These are phyloP conservation scores for Alentia gelatinosa DNA, from an alignment of 2,888 invertebrate species.

Conservation along the genomic window DNA sequence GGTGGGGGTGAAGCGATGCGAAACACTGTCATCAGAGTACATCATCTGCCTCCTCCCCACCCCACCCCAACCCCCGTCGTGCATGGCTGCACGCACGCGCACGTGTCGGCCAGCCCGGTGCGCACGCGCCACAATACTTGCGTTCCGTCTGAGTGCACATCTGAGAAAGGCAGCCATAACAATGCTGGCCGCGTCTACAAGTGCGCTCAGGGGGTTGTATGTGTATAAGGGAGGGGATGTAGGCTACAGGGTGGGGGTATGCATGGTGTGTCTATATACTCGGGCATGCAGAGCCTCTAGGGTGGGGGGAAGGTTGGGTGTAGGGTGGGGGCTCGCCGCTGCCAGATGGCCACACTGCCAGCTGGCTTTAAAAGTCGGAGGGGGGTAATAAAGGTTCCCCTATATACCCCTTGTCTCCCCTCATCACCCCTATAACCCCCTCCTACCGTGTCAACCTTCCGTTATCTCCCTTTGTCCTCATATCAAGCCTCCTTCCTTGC, in stretches of 20 bases:
- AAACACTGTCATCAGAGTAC: constrained; percentile 31
- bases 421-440: constrained; percentile 13
- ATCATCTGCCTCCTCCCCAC: background rate
- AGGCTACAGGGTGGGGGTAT: background rate
- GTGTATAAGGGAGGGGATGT: background rate
- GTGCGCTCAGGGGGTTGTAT: background rate
- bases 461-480: constrained; percentile 11
- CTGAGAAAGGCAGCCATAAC: background rate
- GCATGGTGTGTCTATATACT: background rate
- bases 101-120: background rate
- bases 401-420: background rate
- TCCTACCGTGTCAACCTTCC: constrained; percentile 17
- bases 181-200: constrained; percentile 11
- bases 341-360: constrained; percentile 23
- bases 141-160: background rate
- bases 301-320: background rate
- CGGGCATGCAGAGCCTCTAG: background rate
- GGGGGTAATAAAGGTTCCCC: background rate
- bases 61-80: background rate
- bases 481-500: background rate
- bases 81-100: background rate
- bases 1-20: constrained; percentile 1
- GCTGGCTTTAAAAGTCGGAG: background rate
- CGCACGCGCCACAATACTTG: background rate
- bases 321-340: background rate